Percentiles rank a stretch among this genome's conserved stretches.
These are phyloP conservation scores for Meleagris gallopavo DNA, from an alignment of 2,113 vertebrate species.

Conservation along the genomic window DNA sequence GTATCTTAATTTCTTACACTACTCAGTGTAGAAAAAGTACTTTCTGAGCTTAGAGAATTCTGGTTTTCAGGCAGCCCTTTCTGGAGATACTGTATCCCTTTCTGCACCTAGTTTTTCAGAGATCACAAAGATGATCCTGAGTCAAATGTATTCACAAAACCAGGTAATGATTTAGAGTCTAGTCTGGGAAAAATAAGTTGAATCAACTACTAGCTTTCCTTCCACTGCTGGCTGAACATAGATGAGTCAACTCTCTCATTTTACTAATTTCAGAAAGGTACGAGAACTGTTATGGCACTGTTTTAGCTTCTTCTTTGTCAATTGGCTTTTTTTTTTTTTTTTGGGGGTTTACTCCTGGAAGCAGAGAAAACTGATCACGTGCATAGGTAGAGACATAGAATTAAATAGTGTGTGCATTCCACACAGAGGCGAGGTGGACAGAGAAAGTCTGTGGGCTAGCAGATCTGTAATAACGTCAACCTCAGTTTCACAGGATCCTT, in stretches of 20 bases:
- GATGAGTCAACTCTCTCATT: neutral
- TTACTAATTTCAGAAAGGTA: neutral
- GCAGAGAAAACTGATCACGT: neutral
- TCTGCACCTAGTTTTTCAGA: neutral
- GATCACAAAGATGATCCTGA: neutral
- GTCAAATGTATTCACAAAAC: neutral
- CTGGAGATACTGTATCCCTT: neutral
- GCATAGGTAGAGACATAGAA: neutral
- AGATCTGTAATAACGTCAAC: neutral
- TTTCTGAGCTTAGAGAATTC: neutral
- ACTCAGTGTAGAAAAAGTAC: neutral
- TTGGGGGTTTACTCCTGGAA: neutral
- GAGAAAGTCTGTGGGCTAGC: neutral
- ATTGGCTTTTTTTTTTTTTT: neutral
- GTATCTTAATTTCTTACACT: neutral
- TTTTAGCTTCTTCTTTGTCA: neutral
- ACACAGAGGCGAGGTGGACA: neutral
- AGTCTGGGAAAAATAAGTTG: neutral
- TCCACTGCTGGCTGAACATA: neutral
- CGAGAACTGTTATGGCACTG: neutral
- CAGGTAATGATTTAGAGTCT: neutral
- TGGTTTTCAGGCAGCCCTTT: neutral
- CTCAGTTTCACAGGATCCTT: neutral
- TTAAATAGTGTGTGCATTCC: neutral
- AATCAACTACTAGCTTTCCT: neutral